phyloP scores from a whole-genome alignment of 2,888 invertebrate species.

The Embidobia sp. region DNA sequence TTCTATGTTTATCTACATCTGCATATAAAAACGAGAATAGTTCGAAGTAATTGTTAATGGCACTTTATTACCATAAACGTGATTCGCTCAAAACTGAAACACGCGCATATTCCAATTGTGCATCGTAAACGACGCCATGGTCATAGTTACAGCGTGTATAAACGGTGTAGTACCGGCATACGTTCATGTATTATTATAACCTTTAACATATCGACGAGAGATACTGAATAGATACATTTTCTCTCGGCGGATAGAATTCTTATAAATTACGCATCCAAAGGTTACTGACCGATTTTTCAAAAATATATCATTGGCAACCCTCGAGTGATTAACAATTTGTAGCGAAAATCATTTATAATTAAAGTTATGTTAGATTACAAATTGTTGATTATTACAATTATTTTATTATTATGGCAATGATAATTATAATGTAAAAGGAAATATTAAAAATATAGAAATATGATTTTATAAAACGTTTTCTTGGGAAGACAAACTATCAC shows the following conservation, averaged over 20 bases:
- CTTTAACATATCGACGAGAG: conserved; percentile 69
- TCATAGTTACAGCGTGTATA: conserved; percentile 56
- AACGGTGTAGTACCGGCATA: conserved; percentile 56
- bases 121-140: conserved; percentile 53
- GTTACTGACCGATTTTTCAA: conserved; percentile 72
- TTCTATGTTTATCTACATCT: conserved; percentile 35
- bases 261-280: conserved; percentile 77
- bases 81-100: conserved; percentile 53
- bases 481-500: too few species aligned
- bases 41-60: conserved; percentile 54
- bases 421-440: too few species aligned
- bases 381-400: too few species aligned
- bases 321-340: too few species aligned
- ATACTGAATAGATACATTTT: conserved; percentile 67
- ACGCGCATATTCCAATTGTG: conserved; percentile 52
- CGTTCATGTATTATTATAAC: conserved; percentile 62
- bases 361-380: too few species aligned
- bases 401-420: too few species aligned
- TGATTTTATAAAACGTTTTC: too few species aligned
- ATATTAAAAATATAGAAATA: too few species aligned
- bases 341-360: too few species aligned
- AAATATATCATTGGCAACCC: too few species aligned
- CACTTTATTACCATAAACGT: conserved; percentile 58
- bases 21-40: conserved; percentile 24
- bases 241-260: conserved; percentile 65